These are phyloP conservation scores for Acrocephalus scirpaceus DNA, from an alignment of 2,797 vertebrate genomes.

Conservation along the genomic window DNA sequence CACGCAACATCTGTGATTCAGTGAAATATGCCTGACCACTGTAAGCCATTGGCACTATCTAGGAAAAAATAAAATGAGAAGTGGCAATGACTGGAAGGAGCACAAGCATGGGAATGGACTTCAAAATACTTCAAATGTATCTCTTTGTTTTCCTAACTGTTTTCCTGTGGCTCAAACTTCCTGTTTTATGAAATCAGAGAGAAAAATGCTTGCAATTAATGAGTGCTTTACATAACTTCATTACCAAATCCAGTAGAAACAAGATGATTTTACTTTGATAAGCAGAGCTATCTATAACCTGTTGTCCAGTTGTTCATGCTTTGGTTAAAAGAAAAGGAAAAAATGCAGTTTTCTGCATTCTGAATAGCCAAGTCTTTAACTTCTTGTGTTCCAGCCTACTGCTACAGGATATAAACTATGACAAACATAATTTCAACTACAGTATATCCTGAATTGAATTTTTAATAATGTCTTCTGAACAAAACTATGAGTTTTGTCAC, in stretches of 20 bases:
- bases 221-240: neutral
- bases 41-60: neutral
- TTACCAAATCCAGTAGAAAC: neutral
- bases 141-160: neutral
- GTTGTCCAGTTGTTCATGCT: neutral
- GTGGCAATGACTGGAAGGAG: neutral
- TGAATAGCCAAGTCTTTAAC: neutral
- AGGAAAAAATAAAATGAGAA: neutral
- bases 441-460: neutral
- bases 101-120: neutral
- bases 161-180: neutral
- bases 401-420: neutral
- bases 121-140: neutral
- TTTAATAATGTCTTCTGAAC: neutral
- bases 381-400: neutral
- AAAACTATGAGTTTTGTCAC: neutral
- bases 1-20: fast-evolving
- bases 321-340: neutral
- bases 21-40: neutral
- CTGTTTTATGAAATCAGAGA: neutral
- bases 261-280: neutral
- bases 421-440: neutral
- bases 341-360: neutral
- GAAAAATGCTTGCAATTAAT: neutral
- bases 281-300: neutral